A percentile compares a stretch with the other conserved stretches of the same genome.
These are phyloP conservation scores for Carassius carassius DNA, from an alignment of 2,113 vertebrate species.

Conservation along the genomic window DNA sequence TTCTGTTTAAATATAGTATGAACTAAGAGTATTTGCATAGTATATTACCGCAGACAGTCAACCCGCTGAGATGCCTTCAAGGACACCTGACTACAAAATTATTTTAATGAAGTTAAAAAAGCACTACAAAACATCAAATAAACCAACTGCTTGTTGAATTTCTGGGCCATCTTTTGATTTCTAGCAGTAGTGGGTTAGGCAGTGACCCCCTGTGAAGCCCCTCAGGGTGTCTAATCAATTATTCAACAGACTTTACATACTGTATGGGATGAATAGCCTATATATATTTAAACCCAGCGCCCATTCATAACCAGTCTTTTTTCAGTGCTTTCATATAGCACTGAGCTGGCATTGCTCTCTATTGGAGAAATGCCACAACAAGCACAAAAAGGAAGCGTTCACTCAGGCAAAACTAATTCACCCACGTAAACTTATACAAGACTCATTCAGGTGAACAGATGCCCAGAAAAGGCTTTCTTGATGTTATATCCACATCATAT, in stretches of 20 bases:
- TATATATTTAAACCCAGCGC: conserved; percentile 46
- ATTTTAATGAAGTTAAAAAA: not conserved
- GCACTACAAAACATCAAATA: not conserved
- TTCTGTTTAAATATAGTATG: not conserved
- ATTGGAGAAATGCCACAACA: conserved; percentile 2
- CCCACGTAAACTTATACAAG: not conserved
- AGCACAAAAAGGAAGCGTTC: conserved; percentile 1
- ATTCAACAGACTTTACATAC: conserved; percentile 64
- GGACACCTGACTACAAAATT: not conserved
- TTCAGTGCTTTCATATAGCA: conserved; percentile 71
- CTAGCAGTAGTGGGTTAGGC: conserved; percentile 11
- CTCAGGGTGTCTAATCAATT: conserved; percentile 63
- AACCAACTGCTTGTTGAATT: not conserved
- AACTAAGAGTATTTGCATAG: not conserved
- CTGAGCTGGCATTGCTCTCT: conserved; percentile 49
- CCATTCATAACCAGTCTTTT: conserved; percentile 54
- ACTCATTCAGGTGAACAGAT: not conserved
- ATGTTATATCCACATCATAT: not conserved
- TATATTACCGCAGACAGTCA: not conserved
- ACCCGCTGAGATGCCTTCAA: not conserved
- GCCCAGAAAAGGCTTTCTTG: not conserved
- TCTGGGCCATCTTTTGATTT: conserved; percentile 6
- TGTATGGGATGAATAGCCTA: conserved; percentile 62
- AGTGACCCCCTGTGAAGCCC: conserved; percentile 27
- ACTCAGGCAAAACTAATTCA: not conserved